Evolutionary conservation across 1,140 invertebrate species (phyloP).

Genomic region (Hyposmocoma kahamanoa): DNA sequence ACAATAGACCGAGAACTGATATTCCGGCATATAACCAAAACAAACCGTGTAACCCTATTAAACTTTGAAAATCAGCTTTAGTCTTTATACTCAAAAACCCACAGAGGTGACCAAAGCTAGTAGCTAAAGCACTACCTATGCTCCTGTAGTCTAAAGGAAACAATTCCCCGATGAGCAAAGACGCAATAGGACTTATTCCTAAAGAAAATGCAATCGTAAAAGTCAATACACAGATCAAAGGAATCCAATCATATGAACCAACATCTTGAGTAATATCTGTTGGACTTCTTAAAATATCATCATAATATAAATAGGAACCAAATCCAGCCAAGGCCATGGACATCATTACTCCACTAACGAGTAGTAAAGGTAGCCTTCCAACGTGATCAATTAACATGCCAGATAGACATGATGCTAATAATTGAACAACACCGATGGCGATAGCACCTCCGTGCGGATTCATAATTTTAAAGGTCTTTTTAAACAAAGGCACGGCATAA

Average conservation of each 20-base stretch:
- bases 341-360: constrained; percentile 88
- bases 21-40: constrained; percentile 93
- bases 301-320: constrained; percentile 86
- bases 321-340: constrained; percentile 85
- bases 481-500: constrained; percentile 87
- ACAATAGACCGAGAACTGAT: constrained; percentile 86
- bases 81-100: constrained; percentile 93
- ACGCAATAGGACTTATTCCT: constrained; percentile 92
- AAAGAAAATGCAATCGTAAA: constrained; percentile 90
- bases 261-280: constrained; percentile 41
- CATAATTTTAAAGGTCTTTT: constrained; percentile 83
- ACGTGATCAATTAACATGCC: constrained; percentile 87
- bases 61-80: constrained; percentile 85
- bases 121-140: constrained; percentile 87
- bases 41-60: constrained; percentile 84
- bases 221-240: constrained; percentile 85
- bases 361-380: constrained; percentile 83
- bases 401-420: constrained; percentile 84
- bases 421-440: constrained; percentile 84
- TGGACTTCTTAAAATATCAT: constrained; percentile 71
- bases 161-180: constrained; percentile 90
- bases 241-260: constrained; percentile 85
- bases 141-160: constrained; percentile 90
- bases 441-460: constrained; percentile 89
- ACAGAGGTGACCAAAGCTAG: constrained; percentile 90